Evolutionary conservation across 2,888 invertebrate species (phyloP), one percentile per base, ranked within the genome.

Genomic region (Rhagonycha lutea): DNA sequence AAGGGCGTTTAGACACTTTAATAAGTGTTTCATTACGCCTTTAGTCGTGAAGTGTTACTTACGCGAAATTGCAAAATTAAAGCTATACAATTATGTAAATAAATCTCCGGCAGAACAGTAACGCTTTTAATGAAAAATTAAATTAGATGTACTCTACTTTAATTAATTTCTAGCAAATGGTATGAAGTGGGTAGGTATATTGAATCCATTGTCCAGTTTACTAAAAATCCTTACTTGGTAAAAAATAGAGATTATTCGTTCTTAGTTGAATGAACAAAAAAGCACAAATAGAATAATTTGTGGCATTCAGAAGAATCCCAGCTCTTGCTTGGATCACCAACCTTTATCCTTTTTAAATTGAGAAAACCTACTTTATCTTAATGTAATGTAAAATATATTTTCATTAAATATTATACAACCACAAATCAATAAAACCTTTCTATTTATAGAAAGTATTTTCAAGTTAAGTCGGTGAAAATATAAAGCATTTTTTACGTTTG

Each of bases 211-310:
- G 47, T 47, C 47, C 24, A 24, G 24, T 12, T 8, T 24, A 26
- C 26, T n/a, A 65, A 65, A 65, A 65, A 3, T 14, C 63, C 63
- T 65, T 65, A 65, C 24, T 65, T 65, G 26, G 24, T 65, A 65
- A 65, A 65, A 65, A 65, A 65, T 24, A 65, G n/a, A 24, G 26
- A 23, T 26, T 65, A 65, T 65, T 26, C 63, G 63, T 65, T 24
- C 24, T 24, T 26, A 65, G 24, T 65, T 26, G 63, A 65, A 65
- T n/a, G 63, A 65, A 65, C 63, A 65, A 65, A 26, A 65, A 24
- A 65, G 63, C 63, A 65, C 63, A 65, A 65, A 65, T 65, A 65
- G 63, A 65, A 65, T 65, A 65, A 65, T 65, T 65, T 65, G 63
- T 65, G 63, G 63, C 12, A 26, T 65, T 23, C 63, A n/a, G 63